These are phyloP conservation scores for Dipodomys stephensi DNA, from an alignment of 2,113 vertebrate species.

Conservation along the genomic window DNA sequence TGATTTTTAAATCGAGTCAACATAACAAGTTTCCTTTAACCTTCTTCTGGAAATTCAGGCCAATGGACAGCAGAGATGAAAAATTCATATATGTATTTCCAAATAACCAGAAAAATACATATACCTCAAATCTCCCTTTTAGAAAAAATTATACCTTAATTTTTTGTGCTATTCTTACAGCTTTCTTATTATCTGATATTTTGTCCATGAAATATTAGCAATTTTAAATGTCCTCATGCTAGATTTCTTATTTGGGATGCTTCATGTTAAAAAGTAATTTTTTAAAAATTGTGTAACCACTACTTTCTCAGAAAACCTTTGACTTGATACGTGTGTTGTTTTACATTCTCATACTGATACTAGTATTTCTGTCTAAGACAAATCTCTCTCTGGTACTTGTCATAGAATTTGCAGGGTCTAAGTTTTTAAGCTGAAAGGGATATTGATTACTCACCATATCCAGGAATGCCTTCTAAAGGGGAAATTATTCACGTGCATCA, in stretches of 20 bases:
- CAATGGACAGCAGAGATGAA: slow-evolving; percentile 15
- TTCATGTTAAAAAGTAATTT: slow-evolving; percentile 57
- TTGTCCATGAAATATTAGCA: not conserved
- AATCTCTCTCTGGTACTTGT: slow-evolving; percentile 70
- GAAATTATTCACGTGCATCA: slow-evolving; percentile 97
- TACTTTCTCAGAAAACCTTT: slow-evolving; percentile 65
- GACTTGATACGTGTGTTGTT: slow-evolving; percentile 32
- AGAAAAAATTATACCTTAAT: not conserved
- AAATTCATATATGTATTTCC: slow-evolving; percentile 6
- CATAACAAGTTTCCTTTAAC: slow-evolving; percentile 39
- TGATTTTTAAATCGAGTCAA: slow-evolving; percentile 58
- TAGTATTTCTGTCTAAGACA: slow-evolving; percentile 58
- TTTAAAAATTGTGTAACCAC: slow-evolving; percentile 69
- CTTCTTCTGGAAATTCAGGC: slow-evolving; percentile 46
- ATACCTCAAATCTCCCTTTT: not conserved
- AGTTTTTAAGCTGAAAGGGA: slow-evolving; percentile 76
- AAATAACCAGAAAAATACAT: slow-evolving; percentile 30
- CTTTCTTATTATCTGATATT: not conserved
- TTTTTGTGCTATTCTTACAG: slow-evolving; percentile 41
- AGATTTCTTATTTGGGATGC: slow-evolving; percentile 62
- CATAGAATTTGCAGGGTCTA: slow-evolving; percentile 80
- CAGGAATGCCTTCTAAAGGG: slow-evolving; percentile 99
- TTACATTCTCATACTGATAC: slow-evolving; percentile 62
- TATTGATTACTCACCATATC: slow-evolving; percentile 96
- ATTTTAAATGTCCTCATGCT: not conserved